Evolutionary conservation across 2,113 vertebrate species (phyloP).

Genomic region (Pardalotus punctatus): DNA sequence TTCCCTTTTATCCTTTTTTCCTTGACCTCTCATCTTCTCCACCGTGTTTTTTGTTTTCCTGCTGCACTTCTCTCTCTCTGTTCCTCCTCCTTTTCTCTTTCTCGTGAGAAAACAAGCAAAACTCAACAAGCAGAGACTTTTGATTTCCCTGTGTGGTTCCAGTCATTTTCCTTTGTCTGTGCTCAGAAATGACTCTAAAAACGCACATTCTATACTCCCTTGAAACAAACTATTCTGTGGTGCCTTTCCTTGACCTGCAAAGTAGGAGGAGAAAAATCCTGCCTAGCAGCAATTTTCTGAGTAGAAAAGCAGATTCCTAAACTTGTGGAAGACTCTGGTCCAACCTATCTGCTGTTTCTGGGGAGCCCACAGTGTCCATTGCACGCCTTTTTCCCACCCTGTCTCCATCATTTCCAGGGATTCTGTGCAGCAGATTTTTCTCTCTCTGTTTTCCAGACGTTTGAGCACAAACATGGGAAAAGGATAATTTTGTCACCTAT

Average conservation of each 20-base stretch:
- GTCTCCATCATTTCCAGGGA: neutral
- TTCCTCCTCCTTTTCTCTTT: neutral
- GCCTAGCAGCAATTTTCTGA: neutral
- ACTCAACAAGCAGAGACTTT: neutral
- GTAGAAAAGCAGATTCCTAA: neutral
- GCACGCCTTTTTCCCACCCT: rapidly evolving
- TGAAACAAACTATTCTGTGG: neutral
- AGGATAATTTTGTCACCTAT: rapidly evolving
- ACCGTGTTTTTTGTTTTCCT: neutral
- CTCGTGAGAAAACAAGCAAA: neutral
- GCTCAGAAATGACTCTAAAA: neutral
- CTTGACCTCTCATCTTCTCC: neutral
- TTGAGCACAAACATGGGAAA: neutral
- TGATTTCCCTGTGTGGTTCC: neutral
- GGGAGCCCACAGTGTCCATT: rapidly evolving
- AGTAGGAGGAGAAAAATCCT: neutral
- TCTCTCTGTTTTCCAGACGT: neutral
- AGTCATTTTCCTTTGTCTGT: neutral
- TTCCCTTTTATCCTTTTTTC: neutral
- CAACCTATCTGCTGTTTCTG: neutral
- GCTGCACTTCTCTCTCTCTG: neutral
- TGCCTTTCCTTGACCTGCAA: neutral
- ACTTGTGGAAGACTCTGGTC: neutral
- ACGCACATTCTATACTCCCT: neutral
- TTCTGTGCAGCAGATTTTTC: neutral